These are phyloP conservation scores for Scatophagus argus DNA, from an alignment of 2,113 vertebrate genomes.

Conservation along the genomic window DNA sequence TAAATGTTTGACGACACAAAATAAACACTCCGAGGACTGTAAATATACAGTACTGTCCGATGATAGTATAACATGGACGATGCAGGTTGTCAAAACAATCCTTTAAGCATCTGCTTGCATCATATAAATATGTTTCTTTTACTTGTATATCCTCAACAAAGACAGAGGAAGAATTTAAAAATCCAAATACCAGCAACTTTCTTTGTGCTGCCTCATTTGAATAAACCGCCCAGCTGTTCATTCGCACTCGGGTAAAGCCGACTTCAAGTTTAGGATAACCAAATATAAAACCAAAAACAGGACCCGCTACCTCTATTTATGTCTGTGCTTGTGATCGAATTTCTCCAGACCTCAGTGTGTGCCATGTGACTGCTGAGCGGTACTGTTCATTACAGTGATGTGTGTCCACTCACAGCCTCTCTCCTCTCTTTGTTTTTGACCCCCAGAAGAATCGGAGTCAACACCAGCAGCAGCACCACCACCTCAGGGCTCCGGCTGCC, in stretches of 20 bases:
- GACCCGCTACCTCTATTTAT: background rate
- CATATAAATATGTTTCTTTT: background rate
- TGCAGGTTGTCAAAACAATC: background rate
- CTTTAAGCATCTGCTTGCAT: background rate
- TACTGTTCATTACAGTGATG: background rate
- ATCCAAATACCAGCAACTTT: background rate
- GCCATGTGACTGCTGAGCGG: too few relatives aligned
- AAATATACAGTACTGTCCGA: background rate
- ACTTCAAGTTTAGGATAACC: too few relatives aligned
- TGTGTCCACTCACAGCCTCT: conserved; percentile 1
- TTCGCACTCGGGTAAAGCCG: too few relatives aligned
- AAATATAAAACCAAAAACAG: background rate
- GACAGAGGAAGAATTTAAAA: background rate
- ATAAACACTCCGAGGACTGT: background rate
- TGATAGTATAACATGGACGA: background rate
- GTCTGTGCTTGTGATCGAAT: background rate
- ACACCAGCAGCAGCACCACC: background rate
- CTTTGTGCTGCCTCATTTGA: background rate
- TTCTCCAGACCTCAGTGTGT: background rate
- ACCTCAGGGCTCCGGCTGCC: conserved; percentile 36
- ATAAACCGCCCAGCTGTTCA: background rate
- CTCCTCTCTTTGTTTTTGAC: conserved; percentile 1
- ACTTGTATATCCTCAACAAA: background rate
- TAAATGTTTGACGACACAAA: too few relatives aligned
- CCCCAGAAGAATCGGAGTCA: conserved; percentile 39